Percentiles rank a stretch among this genome's conserved stretches.
Evolutionary conservation across 2,888 invertebrate species (phyloP).

Genomic region (Polydrusus pterygomalis): DNA sequence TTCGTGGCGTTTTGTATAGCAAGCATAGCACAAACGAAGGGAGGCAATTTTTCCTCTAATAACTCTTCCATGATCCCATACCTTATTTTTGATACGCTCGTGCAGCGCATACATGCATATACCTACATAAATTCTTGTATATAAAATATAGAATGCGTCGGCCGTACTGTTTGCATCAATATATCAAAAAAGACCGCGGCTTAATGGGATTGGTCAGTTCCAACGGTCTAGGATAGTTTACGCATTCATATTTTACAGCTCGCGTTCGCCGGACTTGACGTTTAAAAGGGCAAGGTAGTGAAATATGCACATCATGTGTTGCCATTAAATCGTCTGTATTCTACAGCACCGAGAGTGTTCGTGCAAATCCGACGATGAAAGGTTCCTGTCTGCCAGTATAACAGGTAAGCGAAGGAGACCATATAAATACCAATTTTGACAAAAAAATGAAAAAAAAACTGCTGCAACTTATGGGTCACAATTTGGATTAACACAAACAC

Average conservation of each 20-base stretch:
- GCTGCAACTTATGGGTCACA: too few relatives aligned
- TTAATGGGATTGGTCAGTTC: conserved; percentile 23
- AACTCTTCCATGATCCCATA: too few relatives aligned
- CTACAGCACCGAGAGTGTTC: too few relatives aligned
- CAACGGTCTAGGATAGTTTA: conserved; percentile 16
- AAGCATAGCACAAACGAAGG: too few relatives aligned
- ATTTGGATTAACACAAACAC: too few relatives aligned
- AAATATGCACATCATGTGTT: not conserved
- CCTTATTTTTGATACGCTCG: not conserved
- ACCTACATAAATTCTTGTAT: conserved; percentile 6
- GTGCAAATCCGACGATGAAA: too few relatives aligned
- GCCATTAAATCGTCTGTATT: conserved; percentile 5
- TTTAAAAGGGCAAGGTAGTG: conserved; percentile 4
- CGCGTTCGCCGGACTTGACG: conserved; percentile 13
- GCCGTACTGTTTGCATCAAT: conserved; percentile 19
- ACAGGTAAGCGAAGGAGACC: too few relatives aligned
- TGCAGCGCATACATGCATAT: conserved; percentile 3
- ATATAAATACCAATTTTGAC: too few relatives aligned
- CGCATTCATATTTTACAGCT: conserved; percentile 17
- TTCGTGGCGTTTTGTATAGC: too few relatives aligned
- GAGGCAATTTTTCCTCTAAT: too few relatives aligned
- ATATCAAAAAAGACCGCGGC: conserved; percentile 11
- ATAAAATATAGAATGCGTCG: conserved; percentile 22
- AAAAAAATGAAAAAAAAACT: too few relatives aligned
- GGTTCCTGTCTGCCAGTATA: too few relatives aligned